Base-by-base conservation (phyloP, 2,888 invertebrate species). In the Temnothorax rugatulus region DNA sequence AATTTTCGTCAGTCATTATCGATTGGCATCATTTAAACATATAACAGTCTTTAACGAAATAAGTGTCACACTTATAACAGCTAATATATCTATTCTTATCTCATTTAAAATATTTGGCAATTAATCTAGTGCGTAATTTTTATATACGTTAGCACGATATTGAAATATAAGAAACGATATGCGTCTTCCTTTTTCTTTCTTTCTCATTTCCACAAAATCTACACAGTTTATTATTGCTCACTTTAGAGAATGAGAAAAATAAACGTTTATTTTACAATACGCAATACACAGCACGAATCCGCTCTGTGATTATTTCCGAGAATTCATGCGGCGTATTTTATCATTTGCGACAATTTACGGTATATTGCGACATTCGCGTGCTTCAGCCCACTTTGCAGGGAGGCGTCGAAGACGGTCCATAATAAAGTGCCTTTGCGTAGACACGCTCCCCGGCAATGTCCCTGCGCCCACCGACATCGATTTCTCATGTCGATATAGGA, bases 401-500 rank as follows among this genome's bases (percentile, higher is more conserved):
- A 68, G 57, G 57, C 66, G 77, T 77, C n/a, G 68, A 77, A 68
- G 68, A 77, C 21, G 54, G 29, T 77, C 54, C 77, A 57, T 77
- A 77, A 77, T 68, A 68, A 77, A 68, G 57, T 68, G 25, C 64
- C 4, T 64, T 25, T 52, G 64, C 54, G 68, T 68, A 68, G 57
- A 68, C 57, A 68, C 68, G 29, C 68, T 68, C 52, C 54, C 82
- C n/a, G 47, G 52, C 34, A 75, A 82, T 50, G 54, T 25, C 54
- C 44, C 29, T 59, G 61, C 52, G 66, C 57, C 59, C 76, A 29
- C 41, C 68, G 44, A 29, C 83, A 77, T 83, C 66, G 87, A 86
- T 86, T 84, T 86, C 85, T 79, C 84, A 74, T 68, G 83, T 83
- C 68, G 86, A 88, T 87, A 86, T 44, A 44, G 34, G 34, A 83